A percentile compares a stretch with the other conserved stretches of the same genome.
Evolutionary conservation across 2,797 vertebrate species (phyloP).

Genomic region (Melanotaenia trifasciata): DNA sequence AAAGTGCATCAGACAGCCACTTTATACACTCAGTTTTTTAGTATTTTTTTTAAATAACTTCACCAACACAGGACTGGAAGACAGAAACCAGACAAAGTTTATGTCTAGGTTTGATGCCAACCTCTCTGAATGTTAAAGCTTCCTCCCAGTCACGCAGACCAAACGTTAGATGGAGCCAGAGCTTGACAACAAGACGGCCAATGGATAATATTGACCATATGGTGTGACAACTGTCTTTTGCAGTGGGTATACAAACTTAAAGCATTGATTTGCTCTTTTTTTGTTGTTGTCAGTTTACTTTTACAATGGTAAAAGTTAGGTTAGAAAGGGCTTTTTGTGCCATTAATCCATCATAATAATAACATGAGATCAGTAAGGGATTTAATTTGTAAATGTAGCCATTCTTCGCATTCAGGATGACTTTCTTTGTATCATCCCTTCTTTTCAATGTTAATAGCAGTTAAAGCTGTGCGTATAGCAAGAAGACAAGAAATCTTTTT

Average conservation of each 20-base stretch:
- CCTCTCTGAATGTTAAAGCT: conserved; percentile 7
- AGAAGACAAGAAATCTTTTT: not conserved
- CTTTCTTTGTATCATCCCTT: not conserved
- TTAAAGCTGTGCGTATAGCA: not conserved
- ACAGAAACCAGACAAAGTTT: not conserved
- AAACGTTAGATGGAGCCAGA: not conserved
- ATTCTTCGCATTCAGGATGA: not conserved
- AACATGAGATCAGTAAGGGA: too few species aligned
- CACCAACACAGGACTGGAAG: not conserved
- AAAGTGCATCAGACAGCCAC: conserved; percentile 20
- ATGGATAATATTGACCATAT: not conserved
- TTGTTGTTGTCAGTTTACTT: not conserved
- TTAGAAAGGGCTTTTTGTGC: not conserved
- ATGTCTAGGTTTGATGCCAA: conserved; percentile 16
- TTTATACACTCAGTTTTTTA: not conserved
- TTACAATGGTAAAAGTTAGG: too few species aligned
- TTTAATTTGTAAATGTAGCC: too few species aligned
- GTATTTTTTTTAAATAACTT: not conserved
- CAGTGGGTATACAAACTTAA: too few species aligned
- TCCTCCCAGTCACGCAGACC: not conserved
- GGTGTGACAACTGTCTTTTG: not conserved
- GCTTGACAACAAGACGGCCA: not conserved
- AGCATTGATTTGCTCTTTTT: too few species aligned
- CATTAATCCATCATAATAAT: too few species aligned
- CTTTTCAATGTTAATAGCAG: too few species aligned